Base-by-base conservation (phyloP, 1,140 invertebrate species). In the Nixonia krombeini region DNA sequence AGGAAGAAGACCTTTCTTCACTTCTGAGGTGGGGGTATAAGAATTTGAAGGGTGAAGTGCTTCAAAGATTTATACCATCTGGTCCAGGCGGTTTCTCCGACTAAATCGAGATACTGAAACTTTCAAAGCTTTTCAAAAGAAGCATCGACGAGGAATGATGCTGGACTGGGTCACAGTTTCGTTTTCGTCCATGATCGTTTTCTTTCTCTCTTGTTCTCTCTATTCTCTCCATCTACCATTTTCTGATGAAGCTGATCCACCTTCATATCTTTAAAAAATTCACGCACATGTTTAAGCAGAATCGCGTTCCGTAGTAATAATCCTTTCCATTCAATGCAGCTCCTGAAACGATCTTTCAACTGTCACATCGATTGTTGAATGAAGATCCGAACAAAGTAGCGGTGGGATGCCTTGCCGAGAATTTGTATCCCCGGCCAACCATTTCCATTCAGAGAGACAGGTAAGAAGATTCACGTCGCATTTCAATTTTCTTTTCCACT, bases 371-470 rank as follows among this genome's bases (percentile, higher is more conserved):
- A 31, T 62, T 52, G 13, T 59, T 71, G 40, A 73, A 78, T 42
- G 55, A 70, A 52, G 70, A 73, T 33, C 26, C 74, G 10, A 78
- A 73, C 57, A 47, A 47, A 44, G 64, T 81, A 41, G 75, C 72
- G 12, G 62, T 78, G 49, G 72, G 51, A 51, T 80, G 79, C 57
- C 52, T 72, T 12, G 79, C 76, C 8, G 75, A 80, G 59, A 69
- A 75, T 55, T 46, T 81, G 38, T 81, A 67, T 71, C 79, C 79
- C 16, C 50, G 33, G 28, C 79, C 79, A 33, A 71, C 59, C 26
- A 77, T 81, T 47, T 75, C 58, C 53, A 69, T 81, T 71, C 66
- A 25, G 49, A 63, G 49, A 38, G 72, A 81, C 73, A 77, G 72
- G 79, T 80, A 70, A 76, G 73, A 68, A 46, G 40, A 61, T 57